Conservation (phyloP, 2,888 invertebrate genomes). For the Clusia tigrina region DNA sequence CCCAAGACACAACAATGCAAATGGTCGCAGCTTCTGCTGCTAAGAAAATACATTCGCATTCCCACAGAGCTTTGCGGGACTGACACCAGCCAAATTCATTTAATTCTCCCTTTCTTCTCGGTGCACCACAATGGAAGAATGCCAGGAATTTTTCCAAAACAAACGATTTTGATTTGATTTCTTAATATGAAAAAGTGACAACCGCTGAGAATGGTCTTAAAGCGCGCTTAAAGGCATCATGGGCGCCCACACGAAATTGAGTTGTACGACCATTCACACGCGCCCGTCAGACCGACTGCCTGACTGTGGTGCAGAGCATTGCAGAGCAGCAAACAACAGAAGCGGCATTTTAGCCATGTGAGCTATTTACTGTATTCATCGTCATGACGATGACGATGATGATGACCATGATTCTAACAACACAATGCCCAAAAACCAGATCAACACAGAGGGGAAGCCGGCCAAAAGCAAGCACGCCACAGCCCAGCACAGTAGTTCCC, state of each 20-base stretch:
- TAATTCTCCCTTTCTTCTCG: neutral
- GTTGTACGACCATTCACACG: conserved; percentile 39
- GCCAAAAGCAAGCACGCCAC: neutral
- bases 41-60: conserved; percentile 45
- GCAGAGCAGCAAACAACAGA: conserved; percentile 9
- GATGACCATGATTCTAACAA: conserved; percentile 29
- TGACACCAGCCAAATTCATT: neutral
- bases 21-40: conserved; percentile 45
- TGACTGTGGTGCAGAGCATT: neutral
- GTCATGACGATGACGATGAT: conserved; percentile 21
- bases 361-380: conserved; percentile 9
- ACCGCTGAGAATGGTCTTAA: conserved; percentile 31
- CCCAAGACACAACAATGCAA: conserved; percentile 23
- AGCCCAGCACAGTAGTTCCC: neutral
- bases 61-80: conserved; percentile 50
- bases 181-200: conserved; percentile 11
- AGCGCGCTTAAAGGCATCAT: conserved; percentile 48
- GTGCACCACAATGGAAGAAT: too few species aligned
- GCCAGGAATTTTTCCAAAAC: conserved; percentile 19
- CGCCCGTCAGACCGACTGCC: neutral
- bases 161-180: conserved; percentile 32
- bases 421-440: conserved; percentile 11
- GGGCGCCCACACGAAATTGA: conserved; percentile 48
- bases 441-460: neutral
- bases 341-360: neutral